Evolutionary conservation across 2,113 vertebrate species (phyloP), one percentile per base, ranked within the genome.

Genomic region (Terrapene triunguis): DNA sequence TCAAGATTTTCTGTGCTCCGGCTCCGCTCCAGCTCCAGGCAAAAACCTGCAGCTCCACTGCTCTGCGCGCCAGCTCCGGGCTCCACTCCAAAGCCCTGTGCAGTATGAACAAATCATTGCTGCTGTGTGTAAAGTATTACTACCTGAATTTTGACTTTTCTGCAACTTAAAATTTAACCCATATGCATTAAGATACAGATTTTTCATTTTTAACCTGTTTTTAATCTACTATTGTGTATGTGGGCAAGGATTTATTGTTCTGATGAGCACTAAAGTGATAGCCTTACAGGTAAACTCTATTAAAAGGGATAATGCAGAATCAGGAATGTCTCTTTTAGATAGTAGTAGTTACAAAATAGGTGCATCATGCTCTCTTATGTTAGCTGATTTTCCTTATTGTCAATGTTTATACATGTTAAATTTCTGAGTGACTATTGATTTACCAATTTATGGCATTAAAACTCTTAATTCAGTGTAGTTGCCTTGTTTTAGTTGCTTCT

Each of bases 191-290:
- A 24, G 44, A 38, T 80, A 42, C n/a, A 97, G 92, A 78, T 54
- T 54, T 93, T 57, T 54, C 84, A 88, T 72, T 72, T n/a, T 93
- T 95, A 94, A 7, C 95, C 96, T 96, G 90, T 57, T 96, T 54
- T 92, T 74, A 53, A 85, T 92, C 35, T 0, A 16, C 50, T 59
- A 17, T 89, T 89, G 92, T 54, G 86, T 72, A 59, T 93, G 86
- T 57, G 85, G 93, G 89, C 81, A 96, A 94, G 92, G 65, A 78
- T 78, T 96, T 65, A 84, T 91, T 94, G 86, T 51, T 35, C 62
- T 93, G 95, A 91, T 87, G 88, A 97, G 80, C 93, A 78, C 83
- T 72, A 22, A 3, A 91, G 94, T 57, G 92, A n/a, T 53, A 53
- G 79, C 48, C 29, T 55, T 53, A 54, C 24, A 25, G 22, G 35